Evolutionary conservation across 2,888 invertebrate species (phyloP), one percentile per base, ranked within the genome.

Genomic region (Arge pagana): DNA sequence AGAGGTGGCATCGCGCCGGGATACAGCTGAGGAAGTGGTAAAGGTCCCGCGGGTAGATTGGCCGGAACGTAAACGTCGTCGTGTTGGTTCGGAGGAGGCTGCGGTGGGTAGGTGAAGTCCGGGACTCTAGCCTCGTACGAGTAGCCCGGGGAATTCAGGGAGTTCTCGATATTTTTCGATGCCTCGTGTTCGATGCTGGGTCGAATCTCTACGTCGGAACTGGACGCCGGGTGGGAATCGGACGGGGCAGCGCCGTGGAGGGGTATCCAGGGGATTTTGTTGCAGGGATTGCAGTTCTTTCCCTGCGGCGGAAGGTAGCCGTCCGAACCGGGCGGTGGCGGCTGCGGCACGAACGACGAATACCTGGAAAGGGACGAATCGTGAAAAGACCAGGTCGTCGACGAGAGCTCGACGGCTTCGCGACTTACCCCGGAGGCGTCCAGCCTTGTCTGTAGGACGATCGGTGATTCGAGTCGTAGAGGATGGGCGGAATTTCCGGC

Each of bases 241-340:
- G 23, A 13, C 23, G 31, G 45, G 7, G 10, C 45, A 13, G 4
- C 10, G n/a, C 23, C 33, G 18, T 66, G 58, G 8, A 91, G 84
- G 28, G 92, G 92, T 63, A 89, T 83, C 92, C 92, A 92, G 53
- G 92, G 91, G 65, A 85, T 83, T 71, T 84, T 82, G 71, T 91
- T 90, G 68, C 92, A 92, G 49, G 88, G 84, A 67, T 88, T 86
- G 67, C 92, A 92, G 57, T 83, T 81, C 66, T 82, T 82, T 57
- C 82, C 81, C 50, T 45, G 55, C 62, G 53, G 55, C 48, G 10
- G 58, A 55, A 3, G 56, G 16, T 53, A 62, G 13, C 48, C 53
- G 33, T 53, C 39, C 11, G 42, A 40, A 40, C 45, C 48, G 42
- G 30, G 55, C 16, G 60, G 59, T 50, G 50, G 51, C n/a, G 60